A percentile compares a stretch with the other conserved stretches of the same genome.
These are phyloP conservation scores for Phylloscopus whistleri DNA, from an alignment of 2,113 vertebrate genomes.

Conservation along the genomic window DNA sequence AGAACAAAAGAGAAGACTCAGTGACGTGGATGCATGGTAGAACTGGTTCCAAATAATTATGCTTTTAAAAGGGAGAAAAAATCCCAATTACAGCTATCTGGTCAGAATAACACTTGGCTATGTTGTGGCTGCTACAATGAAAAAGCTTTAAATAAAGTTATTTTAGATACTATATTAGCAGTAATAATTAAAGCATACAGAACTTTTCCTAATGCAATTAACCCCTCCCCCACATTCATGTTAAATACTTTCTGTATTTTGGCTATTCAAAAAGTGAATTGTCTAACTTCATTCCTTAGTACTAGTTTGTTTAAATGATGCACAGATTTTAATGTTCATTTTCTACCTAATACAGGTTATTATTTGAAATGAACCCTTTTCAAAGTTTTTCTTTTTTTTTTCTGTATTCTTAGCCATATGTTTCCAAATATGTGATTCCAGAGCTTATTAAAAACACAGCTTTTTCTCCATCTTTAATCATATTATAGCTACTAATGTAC, in stretches of 20 bases:
- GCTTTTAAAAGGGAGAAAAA: not conserved
- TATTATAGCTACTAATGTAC: not conserved
- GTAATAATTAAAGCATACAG: not conserved
- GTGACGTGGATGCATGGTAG: not conserved
- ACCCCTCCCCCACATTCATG: not conserved
- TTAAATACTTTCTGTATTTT: not conserved
- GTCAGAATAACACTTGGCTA: not conserved
- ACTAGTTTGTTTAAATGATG: not conserved
- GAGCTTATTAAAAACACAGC: not conserved
- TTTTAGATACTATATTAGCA: not conserved
- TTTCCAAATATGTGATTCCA: not conserved
- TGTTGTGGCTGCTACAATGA: not conserved
- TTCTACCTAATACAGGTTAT: not conserved
- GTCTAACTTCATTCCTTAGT: not conserved
- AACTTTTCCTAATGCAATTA: not conserved
- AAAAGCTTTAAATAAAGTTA: not conserved
- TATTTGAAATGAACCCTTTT: not conserved
- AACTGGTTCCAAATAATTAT: not conserved
- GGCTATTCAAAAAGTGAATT: not conserved
- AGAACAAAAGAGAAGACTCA: not conserved
- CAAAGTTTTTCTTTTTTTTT: not conserved
- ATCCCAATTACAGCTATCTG: not conserved
- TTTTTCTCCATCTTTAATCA: not conserved
- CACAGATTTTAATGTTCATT: not conserved
- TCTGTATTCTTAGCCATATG: not conserved